A percentile compares a stretch with the other conserved stretches of the same genome.
phyloP scores from a whole-genome alignment of 2,797 vertebrate species.

The Poecile montanus region DNA sequence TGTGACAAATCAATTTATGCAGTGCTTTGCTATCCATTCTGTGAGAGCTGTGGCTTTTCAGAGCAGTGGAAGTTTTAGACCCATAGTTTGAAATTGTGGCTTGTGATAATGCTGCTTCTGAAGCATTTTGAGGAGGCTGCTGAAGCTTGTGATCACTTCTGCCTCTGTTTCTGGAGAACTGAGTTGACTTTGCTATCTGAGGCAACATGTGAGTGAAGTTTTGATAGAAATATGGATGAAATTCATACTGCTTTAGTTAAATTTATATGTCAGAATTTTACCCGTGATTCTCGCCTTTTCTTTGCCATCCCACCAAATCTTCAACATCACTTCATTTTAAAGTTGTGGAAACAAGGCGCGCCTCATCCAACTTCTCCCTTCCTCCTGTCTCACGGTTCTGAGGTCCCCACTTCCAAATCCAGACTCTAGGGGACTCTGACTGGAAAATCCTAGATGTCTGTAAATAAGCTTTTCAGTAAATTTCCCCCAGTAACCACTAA shows the following conservation, averaged over 20 bases:
- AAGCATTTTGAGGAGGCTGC: background rate
- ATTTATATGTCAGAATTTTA: background rate
- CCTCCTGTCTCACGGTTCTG: background rate
- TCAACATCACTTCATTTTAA: background rate
- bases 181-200: background rate
- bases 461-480: background rate
- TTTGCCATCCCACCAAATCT: background rate
- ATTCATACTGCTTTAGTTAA: background rate
- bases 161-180: background rate
- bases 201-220: background rate
- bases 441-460: background rate
- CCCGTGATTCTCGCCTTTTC: background rate
- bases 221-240: background rate
- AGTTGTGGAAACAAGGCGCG: background rate
- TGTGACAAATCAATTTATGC: background rate
- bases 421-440: background rate
- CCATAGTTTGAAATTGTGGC: background rate
- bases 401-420: background rate
- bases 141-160: background rate
- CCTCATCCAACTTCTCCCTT: background rate
- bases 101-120: background rate
- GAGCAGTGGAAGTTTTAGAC: background rate
- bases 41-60: background rate
- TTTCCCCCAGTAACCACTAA: background rate
- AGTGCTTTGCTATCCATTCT: background rate